phyloP scores from a whole-genome alignment of 1,140 invertebrate genomes.

The Tachypleus tridentatus region DNA sequence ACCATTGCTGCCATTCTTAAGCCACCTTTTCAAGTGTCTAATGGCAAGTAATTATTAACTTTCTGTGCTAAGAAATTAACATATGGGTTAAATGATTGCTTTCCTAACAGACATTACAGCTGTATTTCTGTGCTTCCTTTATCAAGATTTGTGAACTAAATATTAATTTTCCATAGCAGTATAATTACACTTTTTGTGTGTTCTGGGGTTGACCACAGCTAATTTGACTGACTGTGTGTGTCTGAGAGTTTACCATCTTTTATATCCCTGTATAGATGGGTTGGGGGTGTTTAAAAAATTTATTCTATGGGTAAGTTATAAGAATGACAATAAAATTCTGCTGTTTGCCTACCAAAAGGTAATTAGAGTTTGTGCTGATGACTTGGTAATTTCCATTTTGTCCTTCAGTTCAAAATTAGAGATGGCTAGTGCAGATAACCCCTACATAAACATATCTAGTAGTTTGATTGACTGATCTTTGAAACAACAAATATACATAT shows the following conservation, averaged over 20 bases:
- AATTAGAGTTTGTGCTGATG: neutral
- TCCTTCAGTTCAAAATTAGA: neutral
- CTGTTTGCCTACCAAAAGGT: neutral
- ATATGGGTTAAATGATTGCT: neutral
- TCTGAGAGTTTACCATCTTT: no score
- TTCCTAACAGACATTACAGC: neutral
- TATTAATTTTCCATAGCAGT: no score
- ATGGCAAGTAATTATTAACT: conserved; percentile 26
- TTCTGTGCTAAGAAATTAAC: conserved; percentile 5
- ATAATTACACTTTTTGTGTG: no score
- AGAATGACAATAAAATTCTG: neutral
- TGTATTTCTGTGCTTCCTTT: neutral
- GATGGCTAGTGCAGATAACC: neutral
- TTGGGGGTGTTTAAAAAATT: neutral
- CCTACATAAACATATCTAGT: neutral
- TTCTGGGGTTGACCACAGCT: neutral
- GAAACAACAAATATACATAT: neutral
- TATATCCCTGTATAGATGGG: no score
- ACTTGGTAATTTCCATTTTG: neutral
- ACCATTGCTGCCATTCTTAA: conserved; percentile 50
- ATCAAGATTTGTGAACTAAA: neutral
- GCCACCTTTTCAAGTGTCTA: conserved; percentile 37
- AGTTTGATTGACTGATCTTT: neutral
- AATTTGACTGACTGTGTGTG: neutral
- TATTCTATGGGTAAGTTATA: neutral